Percentiles rank a stretch among this genome's conserved stretches.
These are phyloP conservation scores for Drosophila azteca DNA, from an alignment of 1,140 invertebrate genomes.

Conservation along the genomic window DNA sequence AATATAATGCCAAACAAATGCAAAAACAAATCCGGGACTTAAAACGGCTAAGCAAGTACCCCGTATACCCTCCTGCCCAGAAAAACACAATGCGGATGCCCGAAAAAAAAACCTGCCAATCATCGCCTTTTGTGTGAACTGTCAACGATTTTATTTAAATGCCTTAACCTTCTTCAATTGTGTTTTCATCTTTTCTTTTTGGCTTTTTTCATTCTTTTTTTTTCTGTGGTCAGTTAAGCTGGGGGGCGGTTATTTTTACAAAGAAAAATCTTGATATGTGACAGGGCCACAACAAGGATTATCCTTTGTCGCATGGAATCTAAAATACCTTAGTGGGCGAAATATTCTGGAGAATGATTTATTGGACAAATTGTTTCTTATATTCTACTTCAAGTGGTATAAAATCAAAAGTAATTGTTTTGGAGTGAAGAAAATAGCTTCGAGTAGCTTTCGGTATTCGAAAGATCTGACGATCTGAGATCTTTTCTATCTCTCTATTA, in stretches of 20 bases:
- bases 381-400: too few species aligned
- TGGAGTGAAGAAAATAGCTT: too few species aligned
- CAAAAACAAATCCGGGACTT: constrained; percentile 44
- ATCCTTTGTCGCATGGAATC: too few species aligned
- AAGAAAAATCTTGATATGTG: too few species aligned
- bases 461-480: too few species aligned
- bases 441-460: too few species aligned
- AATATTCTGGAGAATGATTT: too few species aligned
- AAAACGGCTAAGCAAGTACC: constrained; percentile 54
- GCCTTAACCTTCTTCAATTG: constrained; percentile 44
- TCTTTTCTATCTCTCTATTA: too few species aligned
- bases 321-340: too few species aligned
- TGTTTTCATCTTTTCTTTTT: constrained; percentile 9
- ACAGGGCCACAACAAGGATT: too few species aligned
- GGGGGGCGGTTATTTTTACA: background rate
- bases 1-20: constrained; percentile 50
- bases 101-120: constrained; percentile 32
- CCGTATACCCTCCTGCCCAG: background rate
- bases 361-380: too few species aligned
- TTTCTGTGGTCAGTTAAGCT: background rate
- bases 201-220: background rate
- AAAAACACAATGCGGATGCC: constrained; percentile 28
- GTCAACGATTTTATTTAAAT: constrained; percentile 47
- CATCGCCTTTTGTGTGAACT: constrained; percentile 45
- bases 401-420: too few species aligned